Percentiles rank a stretch among this genome's conserved stretches.
Conservation (phyloP, 2,888 invertebrate species). For the Athrips mouffetella region DNA sequence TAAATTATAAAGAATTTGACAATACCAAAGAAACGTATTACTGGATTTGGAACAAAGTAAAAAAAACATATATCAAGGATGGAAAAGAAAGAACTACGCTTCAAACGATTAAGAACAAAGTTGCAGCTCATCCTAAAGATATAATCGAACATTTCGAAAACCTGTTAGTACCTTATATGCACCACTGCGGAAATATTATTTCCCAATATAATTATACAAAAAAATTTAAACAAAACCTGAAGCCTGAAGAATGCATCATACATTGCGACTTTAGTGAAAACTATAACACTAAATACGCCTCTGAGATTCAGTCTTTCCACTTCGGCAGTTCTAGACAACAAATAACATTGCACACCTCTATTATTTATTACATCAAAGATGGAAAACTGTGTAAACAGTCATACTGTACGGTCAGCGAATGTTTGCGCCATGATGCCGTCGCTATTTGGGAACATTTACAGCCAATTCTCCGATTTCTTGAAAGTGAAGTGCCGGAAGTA, state of each 20-base stretch:
- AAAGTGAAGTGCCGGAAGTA: slow-evolving; percentile 11
- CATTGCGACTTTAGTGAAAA: slow-evolving; percentile 13
- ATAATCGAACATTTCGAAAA: slow-evolving; percentile 1
- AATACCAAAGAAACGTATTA: slow-evolving; percentile 14
- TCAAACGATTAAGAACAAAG: too few species aligned
- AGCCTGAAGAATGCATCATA: neutral
- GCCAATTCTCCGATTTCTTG: slow-evolving; percentile 16
- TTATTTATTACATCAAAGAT: slow-evolving; percentile 18
- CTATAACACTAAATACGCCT: slow-evolving; percentile 13
- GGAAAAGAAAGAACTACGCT: neutral
- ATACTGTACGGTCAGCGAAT: slow-evolving; percentile 21
- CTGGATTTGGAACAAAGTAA: too few species aligned
- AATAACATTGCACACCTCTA: slow-evolving; percentile 20
- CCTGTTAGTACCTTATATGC: neutral
- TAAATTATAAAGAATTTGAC: slow-evolving; percentile 27
- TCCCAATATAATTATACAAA: neutral
- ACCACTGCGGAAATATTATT: neutral
- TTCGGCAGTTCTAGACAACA: slow-evolving; percentile 23
- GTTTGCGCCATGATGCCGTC: slow-evolving; percentile 18
- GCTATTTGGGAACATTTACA: slow-evolving; percentile 22
- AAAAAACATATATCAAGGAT: neutral
- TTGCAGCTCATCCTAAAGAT: neutral
- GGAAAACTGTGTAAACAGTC: neutral
- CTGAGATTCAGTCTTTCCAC: slow-evolving; percentile 17
- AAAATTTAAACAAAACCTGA: neutral